Percentiles rank a stretch among this genome's conserved stretches.
These are phyloP conservation scores for Scaptodrosophila lebanonensis DNA, from an alignment of 1,140 invertebrate genomes.

Conservation along the genomic window DNA sequence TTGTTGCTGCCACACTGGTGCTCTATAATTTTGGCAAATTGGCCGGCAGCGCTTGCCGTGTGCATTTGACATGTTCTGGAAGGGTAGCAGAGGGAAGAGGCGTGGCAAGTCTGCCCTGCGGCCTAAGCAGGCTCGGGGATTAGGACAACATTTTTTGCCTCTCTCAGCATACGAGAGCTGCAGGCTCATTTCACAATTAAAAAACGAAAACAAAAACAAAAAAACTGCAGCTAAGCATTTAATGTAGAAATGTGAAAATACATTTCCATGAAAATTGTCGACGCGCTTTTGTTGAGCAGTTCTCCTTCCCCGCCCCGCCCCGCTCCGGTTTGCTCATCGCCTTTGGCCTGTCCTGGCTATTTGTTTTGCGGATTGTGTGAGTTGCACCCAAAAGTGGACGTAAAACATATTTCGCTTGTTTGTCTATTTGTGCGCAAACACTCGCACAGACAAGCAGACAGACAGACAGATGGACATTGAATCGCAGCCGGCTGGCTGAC, in stretches of 20 bases:
- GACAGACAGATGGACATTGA: background rate
- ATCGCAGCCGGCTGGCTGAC: background rate
- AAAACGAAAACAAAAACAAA: too few relatives aligned
- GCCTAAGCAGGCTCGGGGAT: conserved; percentile 30
- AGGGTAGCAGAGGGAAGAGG: conserved; percentile 15
- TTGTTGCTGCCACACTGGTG: background rate
- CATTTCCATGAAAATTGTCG: background rate
- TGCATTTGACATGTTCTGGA: conserved; percentile 33
- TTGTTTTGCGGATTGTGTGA: conserved; percentile 33
- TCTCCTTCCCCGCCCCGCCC: too few relatives aligned
- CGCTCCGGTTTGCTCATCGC: too few relatives aligned
- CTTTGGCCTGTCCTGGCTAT: conserved; percentile 10
- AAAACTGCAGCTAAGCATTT: conserved; percentile 33
- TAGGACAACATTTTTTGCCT: conserved; percentile 8
- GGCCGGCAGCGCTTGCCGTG: conserved; percentile 13
- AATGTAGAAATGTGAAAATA: background rate
- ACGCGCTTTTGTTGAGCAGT: background rate
- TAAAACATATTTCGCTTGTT: conserved; percentile 58
- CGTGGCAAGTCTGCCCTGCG: conserved; percentile 31
- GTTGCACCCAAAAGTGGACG: conserved; percentile 53
- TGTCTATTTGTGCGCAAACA: conserved; percentile 54
- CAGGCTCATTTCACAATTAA: conserved; percentile 32
- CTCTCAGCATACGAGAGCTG: conserved; percentile 16
- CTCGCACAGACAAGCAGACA: conserved; percentile 14
- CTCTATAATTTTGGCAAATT: conserved; percentile 5